Conservation (phyloP, 2,888 invertebrate species). For the Pycnomerus fuliginosus region DNA sequence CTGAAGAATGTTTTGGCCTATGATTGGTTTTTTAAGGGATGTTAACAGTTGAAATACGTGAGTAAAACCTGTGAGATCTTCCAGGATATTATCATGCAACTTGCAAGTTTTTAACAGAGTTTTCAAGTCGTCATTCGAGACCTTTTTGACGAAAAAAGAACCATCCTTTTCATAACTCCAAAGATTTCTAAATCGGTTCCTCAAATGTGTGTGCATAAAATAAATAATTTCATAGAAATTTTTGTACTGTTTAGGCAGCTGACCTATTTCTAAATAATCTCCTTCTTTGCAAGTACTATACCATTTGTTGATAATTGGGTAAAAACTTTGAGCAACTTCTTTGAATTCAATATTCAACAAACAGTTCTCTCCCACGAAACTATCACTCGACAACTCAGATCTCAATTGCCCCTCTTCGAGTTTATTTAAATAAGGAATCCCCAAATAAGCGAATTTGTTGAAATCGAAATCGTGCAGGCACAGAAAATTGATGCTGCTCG, state of each 20-base stretch:
- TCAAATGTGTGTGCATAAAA: constrained; percentile 61
- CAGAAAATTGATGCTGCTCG: constrained; percentile 65
- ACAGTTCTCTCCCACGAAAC: constrained; percentile 50
- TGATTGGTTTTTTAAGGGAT: constrained; percentile 64
- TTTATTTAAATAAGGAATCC: constrained; percentile 67
- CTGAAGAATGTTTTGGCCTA: constrained; percentile 74
- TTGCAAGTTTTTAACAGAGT: constrained; percentile 43
- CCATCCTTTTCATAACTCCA: constrained; percentile 43
- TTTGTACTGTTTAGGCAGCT: constrained; percentile 38
- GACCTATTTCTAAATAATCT: constrained; percentile 38
- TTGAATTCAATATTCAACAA: constrained; percentile 26
- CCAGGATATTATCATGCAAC: constrained; percentile 57
- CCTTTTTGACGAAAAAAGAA: constrained; percentile 49
- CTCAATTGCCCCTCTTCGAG: constrained; percentile 52
- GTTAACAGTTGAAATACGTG: constrained; percentile 64
- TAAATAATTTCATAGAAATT: constrained; percentile 58
- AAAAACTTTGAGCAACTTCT: constrained; percentile 44
- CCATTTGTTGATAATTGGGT: constrained; percentile 48
- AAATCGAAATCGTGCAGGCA: constrained; percentile 67
- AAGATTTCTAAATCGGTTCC: constrained; percentile 53
- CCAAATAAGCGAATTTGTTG: constrained; percentile 71
- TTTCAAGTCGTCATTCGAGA: constrained; percentile 41
- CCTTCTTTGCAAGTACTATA: constrained; percentile 34
- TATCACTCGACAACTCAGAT: constrained; percentile 33
- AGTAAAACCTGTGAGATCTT: constrained; percentile 64